A percentile compares a stretch with the other conserved stretches of the same genome.
Conservation (phyloP, 1,140 invertebrate species). For the Ostrea denselamellosa region DNA sequence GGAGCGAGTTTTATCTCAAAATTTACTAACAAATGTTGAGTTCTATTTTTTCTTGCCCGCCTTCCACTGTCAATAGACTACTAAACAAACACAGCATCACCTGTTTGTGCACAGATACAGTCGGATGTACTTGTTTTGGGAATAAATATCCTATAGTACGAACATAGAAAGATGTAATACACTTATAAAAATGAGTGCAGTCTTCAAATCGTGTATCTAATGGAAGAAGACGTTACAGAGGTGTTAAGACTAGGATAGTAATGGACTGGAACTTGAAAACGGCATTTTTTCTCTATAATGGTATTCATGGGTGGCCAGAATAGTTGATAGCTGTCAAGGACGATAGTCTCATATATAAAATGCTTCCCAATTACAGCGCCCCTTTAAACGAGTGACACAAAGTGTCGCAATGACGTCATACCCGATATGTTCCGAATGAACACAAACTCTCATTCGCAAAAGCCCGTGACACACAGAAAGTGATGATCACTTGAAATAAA, state of each 20-base stretch:
- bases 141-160: too few relatives aligned
- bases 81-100: too few relatives aligned
- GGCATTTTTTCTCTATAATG: not conserved
- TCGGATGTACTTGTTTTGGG: too few relatives aligned
- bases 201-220: too few relatives aligned
- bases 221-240: too few relatives aligned
- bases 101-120: too few relatives aligned
- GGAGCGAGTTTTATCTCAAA: too few relatives aligned
- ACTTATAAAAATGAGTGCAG: too few relatives aligned
- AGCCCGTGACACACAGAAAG: not conserved
- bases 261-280: not conserved
- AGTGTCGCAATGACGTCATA: conserved; percentile 12
- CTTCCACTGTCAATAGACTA: too few relatives aligned
- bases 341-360: not conserved
- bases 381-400: conserved; percentile 1
- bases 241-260: not conserved
- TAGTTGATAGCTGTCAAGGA: not conserved
- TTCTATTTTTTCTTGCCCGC: too few relatives aligned
- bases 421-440: not conserved
- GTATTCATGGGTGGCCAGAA: conserved; percentile 5
- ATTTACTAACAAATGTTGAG: too few relatives aligned
- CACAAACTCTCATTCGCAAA: not conserved
- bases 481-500: conserved; percentile 22
- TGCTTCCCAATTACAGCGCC: not conserved
- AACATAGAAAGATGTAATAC: too few relatives aligned